Percentiles rank a stretch among this genome's conserved stretches.
phyloP scores from a whole-genome alignment of 2,113 vertebrate genomes.

The Setophaga petechia region DNA sequence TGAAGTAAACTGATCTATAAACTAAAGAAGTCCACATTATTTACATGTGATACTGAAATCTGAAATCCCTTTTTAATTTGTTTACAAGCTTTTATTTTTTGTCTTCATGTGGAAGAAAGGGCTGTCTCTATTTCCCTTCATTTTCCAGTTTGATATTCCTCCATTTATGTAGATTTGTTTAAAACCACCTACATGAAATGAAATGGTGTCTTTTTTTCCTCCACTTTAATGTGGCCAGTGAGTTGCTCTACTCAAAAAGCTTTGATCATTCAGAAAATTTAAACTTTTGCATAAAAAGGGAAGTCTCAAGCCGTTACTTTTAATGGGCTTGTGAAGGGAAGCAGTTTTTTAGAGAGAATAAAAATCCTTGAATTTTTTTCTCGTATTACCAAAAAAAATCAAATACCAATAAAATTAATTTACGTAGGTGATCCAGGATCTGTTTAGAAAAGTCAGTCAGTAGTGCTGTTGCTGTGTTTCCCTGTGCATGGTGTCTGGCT shows the following conservation, averaged over 20 bases:
- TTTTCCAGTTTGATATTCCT: not conserved
- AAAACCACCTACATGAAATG: not conserved
- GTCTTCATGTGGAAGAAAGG: not conserved
- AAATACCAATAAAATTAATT: not conserved
- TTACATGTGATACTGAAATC: not conserved
- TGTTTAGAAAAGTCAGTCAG: not conserved
- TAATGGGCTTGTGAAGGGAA: not conserved
- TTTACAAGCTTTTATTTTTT: not conserved
- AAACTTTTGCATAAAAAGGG: not conserved
- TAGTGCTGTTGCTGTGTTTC: not conserved
- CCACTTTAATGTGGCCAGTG: not conserved
- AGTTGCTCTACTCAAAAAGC: not conserved
- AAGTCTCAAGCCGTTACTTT: not conserved
- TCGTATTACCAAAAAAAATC: not conserved
- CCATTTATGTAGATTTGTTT: not conserved
- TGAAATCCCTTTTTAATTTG: not conserved
- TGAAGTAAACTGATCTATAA: not conserved
- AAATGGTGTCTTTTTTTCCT: not conserved
- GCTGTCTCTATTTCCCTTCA: not conserved
- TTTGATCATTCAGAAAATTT: slow-evolving; percentile 3
- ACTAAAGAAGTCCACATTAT: not conserved
- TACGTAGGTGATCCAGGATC: not conserved
- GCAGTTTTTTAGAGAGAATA: not conserved
- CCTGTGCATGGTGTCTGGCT: not conserved
- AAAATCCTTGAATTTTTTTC: not conserved